Conservation (phyloP, 2,113 vertebrate genomes). For the Panthera uncia region DNA sequence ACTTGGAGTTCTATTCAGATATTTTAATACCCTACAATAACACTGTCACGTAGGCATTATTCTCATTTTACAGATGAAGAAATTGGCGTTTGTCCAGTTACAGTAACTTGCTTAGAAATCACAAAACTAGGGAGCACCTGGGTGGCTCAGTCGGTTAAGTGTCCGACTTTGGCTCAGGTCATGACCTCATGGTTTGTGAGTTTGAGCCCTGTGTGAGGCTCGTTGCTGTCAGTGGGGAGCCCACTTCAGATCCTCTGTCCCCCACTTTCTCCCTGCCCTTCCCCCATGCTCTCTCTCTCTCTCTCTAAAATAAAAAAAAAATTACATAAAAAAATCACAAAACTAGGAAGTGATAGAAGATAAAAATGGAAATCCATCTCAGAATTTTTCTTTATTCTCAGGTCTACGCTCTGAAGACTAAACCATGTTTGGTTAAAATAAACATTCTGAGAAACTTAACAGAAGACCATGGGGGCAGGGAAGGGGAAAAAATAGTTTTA, state of each 20-base stretch:
- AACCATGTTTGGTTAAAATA: neutral
- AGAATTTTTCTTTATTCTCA: neutral
- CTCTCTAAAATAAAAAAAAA: too few relatives aligned
- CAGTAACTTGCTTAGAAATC: neutral
- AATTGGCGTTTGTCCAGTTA: neutral
- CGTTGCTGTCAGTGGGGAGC: too few relatives aligned
- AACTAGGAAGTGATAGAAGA: neutral
- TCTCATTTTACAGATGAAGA: neutral
- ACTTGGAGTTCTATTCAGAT: neutral
- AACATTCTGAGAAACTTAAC: neutral
- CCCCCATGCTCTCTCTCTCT: too few relatives aligned
- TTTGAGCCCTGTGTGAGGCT: too few relatives aligned
- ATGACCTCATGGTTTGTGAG: too few relatives aligned
- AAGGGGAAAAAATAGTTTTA: too few relatives aligned
- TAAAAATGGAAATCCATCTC: neutral
- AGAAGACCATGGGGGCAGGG: too few relatives aligned
- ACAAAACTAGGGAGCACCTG: neutral
- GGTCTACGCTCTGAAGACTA: neutral
- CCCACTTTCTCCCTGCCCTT: too few relatives aligned
- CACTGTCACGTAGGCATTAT: neutral
- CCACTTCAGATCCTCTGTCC: too few relatives aligned
- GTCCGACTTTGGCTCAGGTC: too few relatives aligned
- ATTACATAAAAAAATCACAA: neutral
- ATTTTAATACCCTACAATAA: neutral
- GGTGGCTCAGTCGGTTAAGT: too few relatives aligned